A percentile compares a stretch with the other conserved stretches of the same genome.
Conservation (phyloP, 2,113 vertebrate species). For the Pardalotus punctatus region DNA sequence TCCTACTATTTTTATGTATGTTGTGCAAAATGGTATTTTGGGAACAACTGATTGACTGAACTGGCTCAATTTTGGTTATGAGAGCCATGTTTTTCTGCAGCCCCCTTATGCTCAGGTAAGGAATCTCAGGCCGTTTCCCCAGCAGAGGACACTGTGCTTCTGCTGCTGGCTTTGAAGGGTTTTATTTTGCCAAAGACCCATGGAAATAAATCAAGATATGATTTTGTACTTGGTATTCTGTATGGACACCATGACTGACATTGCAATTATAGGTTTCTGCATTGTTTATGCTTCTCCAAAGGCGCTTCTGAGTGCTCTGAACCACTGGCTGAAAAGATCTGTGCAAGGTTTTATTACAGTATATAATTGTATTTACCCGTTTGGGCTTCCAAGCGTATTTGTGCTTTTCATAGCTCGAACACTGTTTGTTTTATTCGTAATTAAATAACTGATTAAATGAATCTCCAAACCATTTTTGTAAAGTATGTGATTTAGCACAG, state of each 20-base stretch:
- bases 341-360: slow-evolving; percentile 56
- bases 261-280: slow-evolving; percentile 77
- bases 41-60: neutral
- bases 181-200: neutral
- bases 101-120: neutral
- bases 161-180: neutral
- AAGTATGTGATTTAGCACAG: neutral
- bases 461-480: slow-evolving; percentile 22
- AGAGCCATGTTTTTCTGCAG: neutral
- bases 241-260: slow-evolving; percentile 73
- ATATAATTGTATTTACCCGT: slow-evolving; percentile 57
- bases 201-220: slow-evolving; percentile 64
- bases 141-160: slow-evolving; percentile 71
- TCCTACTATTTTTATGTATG: neutral
- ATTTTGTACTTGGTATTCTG: slow-evolving; percentile 73
- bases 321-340: slow-evolving; percentile 42
- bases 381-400: slow-evolving; percentile 27
- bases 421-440: slow-evolving; percentile 45
- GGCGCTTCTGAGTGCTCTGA: slow-evolving; percentile 56
- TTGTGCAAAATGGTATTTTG: slow-evolving; percentile 8
- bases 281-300: slow-evolving; percentile 74
- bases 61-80: neutral
- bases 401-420: slow-evolving; percentile 4
- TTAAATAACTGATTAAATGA: slow-evolving; percentile 66
- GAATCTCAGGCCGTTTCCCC: neutral